phyloP scores from a whole-genome alignment of 2,113 vertebrate species.

The Galbula dea region DNA sequence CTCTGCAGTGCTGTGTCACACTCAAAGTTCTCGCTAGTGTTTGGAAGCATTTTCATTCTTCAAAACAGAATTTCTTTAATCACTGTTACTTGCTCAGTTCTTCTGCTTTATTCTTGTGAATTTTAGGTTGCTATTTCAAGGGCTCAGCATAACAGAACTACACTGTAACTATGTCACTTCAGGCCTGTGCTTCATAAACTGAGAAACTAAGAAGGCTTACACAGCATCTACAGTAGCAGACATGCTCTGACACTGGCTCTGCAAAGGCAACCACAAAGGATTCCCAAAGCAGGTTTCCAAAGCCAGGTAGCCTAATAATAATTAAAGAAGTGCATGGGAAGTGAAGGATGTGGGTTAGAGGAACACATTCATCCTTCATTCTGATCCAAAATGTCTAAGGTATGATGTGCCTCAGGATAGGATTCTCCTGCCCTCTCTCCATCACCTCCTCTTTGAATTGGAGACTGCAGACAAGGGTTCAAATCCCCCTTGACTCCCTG shows the following conservation, averaged over 20 bases:
- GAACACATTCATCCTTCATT: neutral
- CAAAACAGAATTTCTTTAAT: neutral
- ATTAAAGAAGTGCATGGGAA: neutral
- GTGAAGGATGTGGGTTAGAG: neutral
- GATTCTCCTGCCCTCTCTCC: neutral
- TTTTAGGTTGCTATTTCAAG: neutral
- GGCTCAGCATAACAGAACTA: neutral
- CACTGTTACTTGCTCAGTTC: neutral
- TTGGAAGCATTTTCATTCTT: neutral
- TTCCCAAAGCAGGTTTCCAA: neutral
- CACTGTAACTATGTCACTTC: rapidly evolving
- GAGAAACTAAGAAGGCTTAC: neutral
- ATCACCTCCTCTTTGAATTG: neutral
- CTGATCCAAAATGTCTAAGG: neutral
- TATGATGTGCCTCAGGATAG: neutral
- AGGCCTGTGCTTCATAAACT: neutral
- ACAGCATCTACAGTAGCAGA: neutral
- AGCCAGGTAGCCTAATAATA: neutral
- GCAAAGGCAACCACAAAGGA: neutral
- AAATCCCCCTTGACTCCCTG: rapidly evolving
- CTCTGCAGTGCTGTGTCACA: neutral
- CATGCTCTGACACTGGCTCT: neutral
- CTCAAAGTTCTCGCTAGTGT: neutral
- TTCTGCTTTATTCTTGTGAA: neutral
- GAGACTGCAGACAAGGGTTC: neutral